Base-by-base conservation (phyloP, 2,113 vertebrate species). In the Mirza zaza region DNA sequence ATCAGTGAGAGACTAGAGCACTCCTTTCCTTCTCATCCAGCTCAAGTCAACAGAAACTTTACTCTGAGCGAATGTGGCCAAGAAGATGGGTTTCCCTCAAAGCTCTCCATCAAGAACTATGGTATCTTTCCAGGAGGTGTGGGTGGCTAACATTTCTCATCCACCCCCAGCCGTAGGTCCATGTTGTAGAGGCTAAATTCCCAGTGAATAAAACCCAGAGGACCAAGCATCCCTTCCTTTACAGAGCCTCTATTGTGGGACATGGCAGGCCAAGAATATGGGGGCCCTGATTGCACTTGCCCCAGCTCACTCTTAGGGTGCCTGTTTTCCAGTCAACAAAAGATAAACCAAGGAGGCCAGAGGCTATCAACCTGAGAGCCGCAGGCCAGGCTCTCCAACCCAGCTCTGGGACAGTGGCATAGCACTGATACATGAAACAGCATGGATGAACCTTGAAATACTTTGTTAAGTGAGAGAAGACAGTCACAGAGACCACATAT, bases 391-490 rank as follows among this genome's bases (percentile, higher is more conserved):
- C 23, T 55, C 32, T 13, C 3, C 50, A 55, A 0, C 2, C 48
- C 21, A 42, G 2, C 15, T 73, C 27, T 12, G 34, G 18, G 25
- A 36, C 27, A 67, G 17, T 13, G 14, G 4, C 6, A 17, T n/a
- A 45, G 15, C 39, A 12, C 17, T n/a, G 11, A 9, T 32, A 2
- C 7, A 4, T 3, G 13, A 4, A 4, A 4, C 5, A 70, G 6
- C 12, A 6, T 18, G 8, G 11, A 48, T 36, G 45, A 80, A 27
- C 21, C 34, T 48, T 63, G 25, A 92, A 76, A 27, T 36, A 57
- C 32, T 34, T 3, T 42, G 20, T 20, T 25, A 68, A 59, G 32
- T 42, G 11, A 52, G 70, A 80, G 36, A 45, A 70, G 23, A 21
- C 5, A 7, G 12, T 77, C 36, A 36, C 21, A 27, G 50, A 34